A percentile compares a stretch with the other conserved stretches of the same genome.
Conservation (phyloP, 2,888 invertebrate species). For the Dolichomitus sp. region DNA sequence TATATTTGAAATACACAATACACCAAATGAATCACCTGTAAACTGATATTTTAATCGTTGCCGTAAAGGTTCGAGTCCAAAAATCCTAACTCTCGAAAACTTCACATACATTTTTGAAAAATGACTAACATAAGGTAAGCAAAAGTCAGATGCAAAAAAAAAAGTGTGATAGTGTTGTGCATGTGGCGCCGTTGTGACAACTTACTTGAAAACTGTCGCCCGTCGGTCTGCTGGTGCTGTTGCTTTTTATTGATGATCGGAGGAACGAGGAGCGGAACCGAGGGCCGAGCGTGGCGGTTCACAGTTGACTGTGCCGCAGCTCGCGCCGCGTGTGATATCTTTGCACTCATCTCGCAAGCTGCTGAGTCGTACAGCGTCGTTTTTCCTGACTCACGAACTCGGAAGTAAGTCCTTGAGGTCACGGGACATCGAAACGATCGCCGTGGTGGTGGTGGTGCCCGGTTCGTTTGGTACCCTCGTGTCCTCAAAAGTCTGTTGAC, state of each 20-base stretch:
- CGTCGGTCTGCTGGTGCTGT: constrained; percentile 48
- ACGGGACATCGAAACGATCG: constrained; percentile 58
- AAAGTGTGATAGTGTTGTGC: not conserved
- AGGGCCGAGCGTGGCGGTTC: constrained; percentile 73
- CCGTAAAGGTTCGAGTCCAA: too few species aligned
- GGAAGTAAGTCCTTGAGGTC: constrained; percentile 75
- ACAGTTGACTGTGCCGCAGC: constrained; percentile 77
- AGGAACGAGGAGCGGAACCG: constrained; percentile 65
- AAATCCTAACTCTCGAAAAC: too few species aligned
- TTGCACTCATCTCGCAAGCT: constrained; percentile 77
- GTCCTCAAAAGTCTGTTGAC: constrained; percentile 60
- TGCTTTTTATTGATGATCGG: constrained; percentile 56
- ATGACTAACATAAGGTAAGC: not conserved
- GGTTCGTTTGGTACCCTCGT: constrained; percentile 48
- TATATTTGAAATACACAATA: not conserved
- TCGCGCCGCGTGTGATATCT: constrained; percentile 77
- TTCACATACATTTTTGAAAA: too few species aligned
- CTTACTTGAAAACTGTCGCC: constrained; percentile 53
- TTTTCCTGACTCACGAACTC: constrained; percentile 80
- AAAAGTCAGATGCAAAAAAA: not conserved
- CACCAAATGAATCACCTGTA: too few species aligned
- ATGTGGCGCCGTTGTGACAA: constrained; percentile 1
- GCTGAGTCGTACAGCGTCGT: constrained; percentile 30
- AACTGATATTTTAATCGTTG: too few species aligned
- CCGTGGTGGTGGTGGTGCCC: constrained; percentile 15